These are phyloP conservation scores for Xyrichtys novacula DNA, from an alignment of 2,797 vertebrate species.

Conservation along the genomic window DNA sequence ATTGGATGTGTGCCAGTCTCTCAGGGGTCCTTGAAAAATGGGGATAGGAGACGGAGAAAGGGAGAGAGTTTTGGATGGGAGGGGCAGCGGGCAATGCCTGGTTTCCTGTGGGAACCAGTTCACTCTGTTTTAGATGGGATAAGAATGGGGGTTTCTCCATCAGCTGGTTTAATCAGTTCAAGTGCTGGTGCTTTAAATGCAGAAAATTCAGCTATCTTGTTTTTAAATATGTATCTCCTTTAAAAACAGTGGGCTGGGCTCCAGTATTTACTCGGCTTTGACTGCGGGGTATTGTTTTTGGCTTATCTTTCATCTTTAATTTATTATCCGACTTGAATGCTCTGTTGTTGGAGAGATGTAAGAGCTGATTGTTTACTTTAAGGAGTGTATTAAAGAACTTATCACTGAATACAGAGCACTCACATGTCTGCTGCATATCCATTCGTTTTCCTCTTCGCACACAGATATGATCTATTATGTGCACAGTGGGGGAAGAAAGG, in stretches of 20 bases:
- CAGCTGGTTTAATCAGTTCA: slow-evolving; percentile 57
- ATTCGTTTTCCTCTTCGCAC: slow-evolving; percentile 12
- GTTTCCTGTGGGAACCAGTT: slow-evolving; percentile 74
- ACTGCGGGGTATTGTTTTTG: slow-evolving; percentile 16
- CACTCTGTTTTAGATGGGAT: slow-evolving; percentile 42
- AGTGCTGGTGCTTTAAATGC: slow-evolving; percentile 29
- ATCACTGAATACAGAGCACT: slow-evolving; percentile 18
- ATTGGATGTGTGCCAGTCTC: slow-evolving; percentile 73
- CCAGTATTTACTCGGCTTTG: slow-evolving; percentile 17
- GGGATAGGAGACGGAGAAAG: slow-evolving; percentile 38
- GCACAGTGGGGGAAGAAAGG: slow-evolving; percentile 6
- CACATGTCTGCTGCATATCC: neutral
- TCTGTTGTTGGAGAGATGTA: slow-evolving; percentile 12
- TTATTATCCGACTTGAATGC: slow-evolving; percentile 22
- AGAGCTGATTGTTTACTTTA: neutral
- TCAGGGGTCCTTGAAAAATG: slow-evolving; percentile 67
- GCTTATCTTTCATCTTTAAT: slow-evolving; percentile 25
- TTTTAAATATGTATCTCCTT: slow-evolving; percentile 16
- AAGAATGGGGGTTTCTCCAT: slow-evolving; percentile 46
- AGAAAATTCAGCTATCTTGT: slow-evolving; percentile 12
- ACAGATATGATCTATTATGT: slow-evolving; percentile 13
- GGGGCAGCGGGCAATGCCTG: slow-evolving; percentile 15
- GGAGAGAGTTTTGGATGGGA: slow-evolving; percentile 41
- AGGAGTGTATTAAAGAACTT: slow-evolving; percentile 5
- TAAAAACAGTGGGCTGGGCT: slow-evolving; percentile 21